A percentile compares a stretch with the other conserved stretches of the same genome.
Conservation (phyloP, 2,888 invertebrate genomes). For the Dryocosmus kuriphilus region DNA sequence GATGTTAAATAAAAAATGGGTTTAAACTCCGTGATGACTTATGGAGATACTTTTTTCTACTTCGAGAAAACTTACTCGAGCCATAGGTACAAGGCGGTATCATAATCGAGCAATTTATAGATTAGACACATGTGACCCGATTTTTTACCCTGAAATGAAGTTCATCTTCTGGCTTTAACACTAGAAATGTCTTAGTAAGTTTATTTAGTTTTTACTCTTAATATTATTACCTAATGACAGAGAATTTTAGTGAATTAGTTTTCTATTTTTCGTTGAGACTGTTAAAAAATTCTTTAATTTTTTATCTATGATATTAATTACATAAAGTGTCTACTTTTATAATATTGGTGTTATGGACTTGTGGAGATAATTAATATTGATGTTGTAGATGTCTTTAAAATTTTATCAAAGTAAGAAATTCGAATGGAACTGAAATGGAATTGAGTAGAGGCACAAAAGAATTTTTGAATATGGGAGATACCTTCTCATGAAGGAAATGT, state of each 20-base stretch:
- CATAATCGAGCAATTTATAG: not conserved
- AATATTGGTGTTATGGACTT: no score
- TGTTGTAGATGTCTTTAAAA: not conserved
- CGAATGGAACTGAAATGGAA: not conserved
- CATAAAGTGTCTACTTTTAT: constrained; percentile 1
- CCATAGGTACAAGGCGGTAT: constrained; percentile 7
- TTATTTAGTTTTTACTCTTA: not conserved
- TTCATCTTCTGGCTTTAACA: constrained; percentile 11
- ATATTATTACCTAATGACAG: not conserved
- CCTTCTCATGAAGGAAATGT: not conserved
- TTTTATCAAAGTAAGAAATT: not conserved
- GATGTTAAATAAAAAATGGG: constrained; percentile 28
- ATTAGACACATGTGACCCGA: constrained; percentile 20
- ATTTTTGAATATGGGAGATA: not conserved
- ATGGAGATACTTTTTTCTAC: constrained; percentile 33
- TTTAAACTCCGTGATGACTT: not conserved
- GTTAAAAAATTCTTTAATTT: not conserved
- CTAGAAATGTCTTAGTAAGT: not conserved
- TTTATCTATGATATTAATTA: not conserved
- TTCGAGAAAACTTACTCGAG: constrained; percentile 26
- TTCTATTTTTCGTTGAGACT: not conserved
- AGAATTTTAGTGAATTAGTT: not conserved
- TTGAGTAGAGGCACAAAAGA: not conserved
- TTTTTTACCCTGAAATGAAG: constrained; percentile 30
- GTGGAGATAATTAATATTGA: not conserved